These are phyloP conservation scores for Piaya cayana DNA, from an alignment of 2,113 vertebrate species.

Conservation along the genomic window DNA sequence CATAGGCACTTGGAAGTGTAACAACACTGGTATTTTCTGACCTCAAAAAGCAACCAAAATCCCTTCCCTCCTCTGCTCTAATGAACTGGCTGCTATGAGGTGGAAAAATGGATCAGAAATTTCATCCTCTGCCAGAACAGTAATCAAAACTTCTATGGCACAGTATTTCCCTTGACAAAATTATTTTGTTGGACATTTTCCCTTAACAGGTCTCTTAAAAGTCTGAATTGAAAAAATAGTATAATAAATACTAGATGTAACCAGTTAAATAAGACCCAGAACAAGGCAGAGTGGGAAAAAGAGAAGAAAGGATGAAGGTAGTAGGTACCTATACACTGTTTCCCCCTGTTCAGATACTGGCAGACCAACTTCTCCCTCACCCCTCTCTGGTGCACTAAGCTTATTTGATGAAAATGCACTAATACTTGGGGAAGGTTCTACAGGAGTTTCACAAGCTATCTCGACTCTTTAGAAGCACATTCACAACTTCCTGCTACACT, in stretches of 20 bases:
- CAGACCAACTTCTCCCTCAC: not conserved
- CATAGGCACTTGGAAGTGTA: not conserved
- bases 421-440: not conserved
- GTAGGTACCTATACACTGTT: not conserved
- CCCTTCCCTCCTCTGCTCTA: not conserved
- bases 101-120: not conserved
- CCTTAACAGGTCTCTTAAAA: not conserved
- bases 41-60: not conserved
- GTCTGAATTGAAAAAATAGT: not conserved
- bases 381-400: not conserved
- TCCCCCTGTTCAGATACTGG: not conserved
- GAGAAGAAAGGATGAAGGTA: not conserved
- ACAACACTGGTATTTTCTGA: not conserved
- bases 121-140: not conserved
- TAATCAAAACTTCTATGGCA: not conserved
- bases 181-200: not conserved
- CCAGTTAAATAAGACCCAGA: not conserved
- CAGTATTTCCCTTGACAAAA: not conserved
- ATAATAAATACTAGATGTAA: not conserved
- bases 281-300: not conserved
- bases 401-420: not conserved
- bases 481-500: not conserved
- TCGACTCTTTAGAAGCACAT: not conserved
- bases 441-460: not conserved
- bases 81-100: not conserved